Evolutionary conservation across 2,888 invertebrate species (phyloP).

Genomic region (Anagyrus pseudococci): DNA sequence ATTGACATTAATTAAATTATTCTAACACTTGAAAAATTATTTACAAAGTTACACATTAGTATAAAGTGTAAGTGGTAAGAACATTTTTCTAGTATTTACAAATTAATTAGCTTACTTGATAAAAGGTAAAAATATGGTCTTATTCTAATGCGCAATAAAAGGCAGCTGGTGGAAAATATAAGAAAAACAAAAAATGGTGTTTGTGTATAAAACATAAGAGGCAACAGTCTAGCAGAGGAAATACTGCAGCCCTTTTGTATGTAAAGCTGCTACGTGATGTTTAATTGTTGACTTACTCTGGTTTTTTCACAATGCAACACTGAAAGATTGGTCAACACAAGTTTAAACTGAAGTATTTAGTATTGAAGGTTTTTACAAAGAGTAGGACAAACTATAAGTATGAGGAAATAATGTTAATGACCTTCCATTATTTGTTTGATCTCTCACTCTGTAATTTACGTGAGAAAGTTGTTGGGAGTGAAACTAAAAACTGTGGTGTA

Average conservation of each 20-base stretch:
- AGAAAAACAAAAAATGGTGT: slow-evolving; percentile 41
- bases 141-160: slow-evolving; percentile 39
- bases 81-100: no score
- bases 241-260: slow-evolving; percentile 61
- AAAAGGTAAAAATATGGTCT: slow-evolving; percentile 16
- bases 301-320: slow-evolving; percentile 36
- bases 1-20: no score
- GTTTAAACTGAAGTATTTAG: slow-evolving; percentile 8
- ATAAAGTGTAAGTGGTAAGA: no score
- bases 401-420: neutral
- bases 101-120: no score
- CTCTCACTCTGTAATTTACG: neutral
- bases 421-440: neutral
- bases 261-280: slow-evolving; percentile 58
- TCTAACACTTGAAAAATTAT: no score
- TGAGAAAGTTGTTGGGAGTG: neutral
- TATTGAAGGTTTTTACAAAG: slow-evolving; percentile 17
- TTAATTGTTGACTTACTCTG: slow-evolving; percentile 49
- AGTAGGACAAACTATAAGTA: slow-evolving; percentile 8
- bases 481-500: slow-evolving; percentile 1
- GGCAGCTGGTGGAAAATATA: slow-evolving; percentile 47
- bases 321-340: slow-evolving; percentile 23
- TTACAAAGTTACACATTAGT: no score
- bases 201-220: slow-evolving; percentile 29
- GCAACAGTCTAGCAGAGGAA: slow-evolving; percentile 36